Evolutionary conservation across 2,113 vertebrate species (phyloP).

Genomic region (Dryoscopus gambensis): DNA sequence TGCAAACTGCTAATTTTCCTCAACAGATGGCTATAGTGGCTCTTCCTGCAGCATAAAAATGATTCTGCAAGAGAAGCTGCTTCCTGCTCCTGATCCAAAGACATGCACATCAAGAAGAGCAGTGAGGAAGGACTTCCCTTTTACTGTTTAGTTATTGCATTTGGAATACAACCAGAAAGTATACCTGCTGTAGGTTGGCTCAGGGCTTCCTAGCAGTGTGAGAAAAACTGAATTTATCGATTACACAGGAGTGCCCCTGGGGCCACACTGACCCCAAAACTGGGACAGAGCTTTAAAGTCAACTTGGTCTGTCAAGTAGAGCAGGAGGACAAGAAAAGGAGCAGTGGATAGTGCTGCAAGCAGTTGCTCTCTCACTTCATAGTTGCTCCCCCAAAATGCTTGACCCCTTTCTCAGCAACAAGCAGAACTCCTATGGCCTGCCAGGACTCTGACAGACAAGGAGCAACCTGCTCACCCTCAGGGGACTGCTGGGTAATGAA

Average conservation of each 20-base stretch:
- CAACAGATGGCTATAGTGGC: slow-evolving; percentile 36
- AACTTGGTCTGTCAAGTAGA: background rate
- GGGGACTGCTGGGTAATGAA: background rate
- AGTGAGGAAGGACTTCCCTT: background rate
- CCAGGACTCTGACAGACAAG: background rate
- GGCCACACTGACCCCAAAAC: background rate
- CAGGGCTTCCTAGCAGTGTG: background rate
- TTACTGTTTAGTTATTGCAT: background rate
- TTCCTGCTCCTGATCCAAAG: background rate
- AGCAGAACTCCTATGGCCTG: background rate
- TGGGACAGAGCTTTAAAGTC: background rate
- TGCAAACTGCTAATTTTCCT: slow-evolving; percentile 52
- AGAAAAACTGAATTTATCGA: background rate
- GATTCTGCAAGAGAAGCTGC: background rate
- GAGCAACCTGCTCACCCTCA: background rate
- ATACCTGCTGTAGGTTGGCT: background rate
- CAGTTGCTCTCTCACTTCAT: background rate
- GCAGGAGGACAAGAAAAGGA: background rate
- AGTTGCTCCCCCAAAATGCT: background rate
- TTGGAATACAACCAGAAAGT: background rate
- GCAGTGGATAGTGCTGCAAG: background rate
- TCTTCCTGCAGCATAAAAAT: background rate
- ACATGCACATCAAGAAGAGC: background rate
- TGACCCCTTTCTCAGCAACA: background rate
- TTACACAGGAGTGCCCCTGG: background rate